Conservation (phyloP, 92 coral and sea anemone species). For the Zoanthus sansibaricus region DNA sequence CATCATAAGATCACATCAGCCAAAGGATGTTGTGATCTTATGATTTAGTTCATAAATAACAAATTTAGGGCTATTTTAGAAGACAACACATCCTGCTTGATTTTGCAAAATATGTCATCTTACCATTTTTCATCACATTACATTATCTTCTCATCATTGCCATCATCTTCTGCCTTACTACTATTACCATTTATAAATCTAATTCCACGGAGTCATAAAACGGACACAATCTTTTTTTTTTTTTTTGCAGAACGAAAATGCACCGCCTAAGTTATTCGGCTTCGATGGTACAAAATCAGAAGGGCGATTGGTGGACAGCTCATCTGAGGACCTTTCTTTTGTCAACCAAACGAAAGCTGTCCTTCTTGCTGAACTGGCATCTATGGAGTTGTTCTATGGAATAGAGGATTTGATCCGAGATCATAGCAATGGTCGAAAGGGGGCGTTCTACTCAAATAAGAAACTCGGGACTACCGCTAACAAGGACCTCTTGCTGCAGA, state of each 20-base stretch:
- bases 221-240: not conserved
- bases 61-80: no score
- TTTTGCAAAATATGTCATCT: not conserved
- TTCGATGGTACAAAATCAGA: slow-evolving; percentile 5
- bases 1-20: no score
- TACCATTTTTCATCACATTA: not conserved
- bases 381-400: slow-evolving; percentile 90
- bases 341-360: slow-evolving; percentile 90
- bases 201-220: not conserved
- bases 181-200: not conserved
- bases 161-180: not conserved
- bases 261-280: not conserved
- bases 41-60: no score
- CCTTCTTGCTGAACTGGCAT: slow-evolving; percentile 79
- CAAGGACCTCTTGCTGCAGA: slow-evolving; percentile 78
- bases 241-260: not conserved
- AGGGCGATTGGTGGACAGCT: not conserved
- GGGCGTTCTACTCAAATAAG: slow-evolving; percentile 54
- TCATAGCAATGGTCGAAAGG: slow-evolving; percentile 53
- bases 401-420: slow-evolving; percentile 79
- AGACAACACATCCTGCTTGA: no score
- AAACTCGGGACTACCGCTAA: slow-evolving; percentile 73
- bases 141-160: not conserved
- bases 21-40: no score
- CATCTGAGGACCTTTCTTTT: slow-evolving; percentile 65